Conservation (phyloP, 2,888 invertebrate species). For the Peribatodes rhomboidaria region DNA sequence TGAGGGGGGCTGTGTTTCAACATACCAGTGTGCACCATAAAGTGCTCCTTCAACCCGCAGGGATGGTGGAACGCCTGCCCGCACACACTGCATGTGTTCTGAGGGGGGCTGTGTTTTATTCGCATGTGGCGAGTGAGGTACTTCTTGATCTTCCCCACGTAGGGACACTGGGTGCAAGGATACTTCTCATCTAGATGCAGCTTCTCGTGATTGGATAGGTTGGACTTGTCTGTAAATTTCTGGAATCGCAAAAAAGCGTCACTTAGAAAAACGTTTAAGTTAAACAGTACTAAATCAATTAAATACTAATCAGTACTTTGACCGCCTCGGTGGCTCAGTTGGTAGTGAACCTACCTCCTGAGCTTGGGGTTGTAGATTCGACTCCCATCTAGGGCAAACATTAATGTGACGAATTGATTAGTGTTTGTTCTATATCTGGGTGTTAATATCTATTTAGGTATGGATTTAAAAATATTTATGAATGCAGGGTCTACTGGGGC, state of each 20-base stretch:
- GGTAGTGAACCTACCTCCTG: no score
- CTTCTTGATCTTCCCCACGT: conserved; percentile 60
- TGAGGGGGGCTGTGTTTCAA: conserved; percentile 8
- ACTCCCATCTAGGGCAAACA: no score
- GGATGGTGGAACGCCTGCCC: conserved; percentile 60
- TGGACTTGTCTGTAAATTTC: conserved; percentile 52
- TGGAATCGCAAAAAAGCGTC: conserved; percentile 37
- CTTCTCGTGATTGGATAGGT: conserved; percentile 50
- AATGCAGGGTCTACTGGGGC: no score
- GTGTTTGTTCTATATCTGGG: no score
- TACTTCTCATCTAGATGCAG: conserved; percentile 52
- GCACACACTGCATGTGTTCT: conserved; percentile 58
- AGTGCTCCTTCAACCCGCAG: conserved; percentile 54
- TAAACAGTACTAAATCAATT: no score
- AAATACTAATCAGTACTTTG: no score
- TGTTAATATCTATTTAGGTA: no score
- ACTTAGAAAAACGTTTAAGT: no score
- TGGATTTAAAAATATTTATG: no score
- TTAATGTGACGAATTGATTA: no score
- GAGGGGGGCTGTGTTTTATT: conserved; percentile 49
- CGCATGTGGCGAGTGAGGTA: conserved; percentile 59
- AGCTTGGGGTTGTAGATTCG: no score
- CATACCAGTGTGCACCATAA: conserved; percentile 65
- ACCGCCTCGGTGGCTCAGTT: no score
- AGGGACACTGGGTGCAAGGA: conserved; percentile 58